Evolutionary conservation across 1,140 invertebrate genomes (phyloP).

Genomic region (Diabrotica virgifera): DNA sequence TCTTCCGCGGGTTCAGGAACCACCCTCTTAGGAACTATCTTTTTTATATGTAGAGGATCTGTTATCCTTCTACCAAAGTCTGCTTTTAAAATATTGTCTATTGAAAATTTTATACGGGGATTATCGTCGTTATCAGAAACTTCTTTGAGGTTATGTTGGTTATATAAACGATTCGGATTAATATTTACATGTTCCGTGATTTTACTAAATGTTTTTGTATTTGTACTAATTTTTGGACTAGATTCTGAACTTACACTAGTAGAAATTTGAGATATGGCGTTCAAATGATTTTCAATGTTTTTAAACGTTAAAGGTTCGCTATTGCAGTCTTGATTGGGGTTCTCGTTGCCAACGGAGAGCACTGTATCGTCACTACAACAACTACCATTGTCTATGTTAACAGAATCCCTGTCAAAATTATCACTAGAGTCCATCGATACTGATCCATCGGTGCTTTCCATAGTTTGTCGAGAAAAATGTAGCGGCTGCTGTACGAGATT

Average conservation of each 20-base stretch:
- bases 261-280: slow-evolving; percentile 57
- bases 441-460: slow-evolving; percentile 44
- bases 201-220: background rate
- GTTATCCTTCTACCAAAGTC: slow-evolving; percentile 78
- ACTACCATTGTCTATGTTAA: slow-evolving; percentile 49
- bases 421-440: slow-evolving; percentile 46
- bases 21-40: slow-evolving; percentile 49
- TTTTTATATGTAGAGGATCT: slow-evolving; percentile 64
- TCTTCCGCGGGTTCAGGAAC: slow-evolving; percentile 24
- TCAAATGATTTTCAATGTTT: slow-evolving; percentile 59
- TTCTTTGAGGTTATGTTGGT: slow-evolving; percentile 30
- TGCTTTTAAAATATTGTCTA: slow-evolving; percentile 88
- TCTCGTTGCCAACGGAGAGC: slow-evolving; percentile 64
- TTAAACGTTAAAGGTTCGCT: slow-evolving; percentile 52
- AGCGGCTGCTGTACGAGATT: slow-evolving; percentile 38
- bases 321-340: slow-evolving; percentile 14
- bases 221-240: slow-evolving; percentile 26
- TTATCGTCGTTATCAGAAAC: slow-evolving; percentile 59
- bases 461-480: slow-evolving; percentile 31
- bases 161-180: slow-evolving; percentile 18
- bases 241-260: slow-evolving; percentile 30
- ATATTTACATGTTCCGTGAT: slow-evolving; percentile 31
- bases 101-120: slow-evolving; percentile 79
- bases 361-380: slow-evolving; percentile 66
- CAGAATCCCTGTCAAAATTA: slow-evolving; percentile 40